These are phyloP conservation scores for Macropus fuliginosus DNA, from an alignment of 2,797 vertebrate species.

Conservation along the genomic window DNA sequence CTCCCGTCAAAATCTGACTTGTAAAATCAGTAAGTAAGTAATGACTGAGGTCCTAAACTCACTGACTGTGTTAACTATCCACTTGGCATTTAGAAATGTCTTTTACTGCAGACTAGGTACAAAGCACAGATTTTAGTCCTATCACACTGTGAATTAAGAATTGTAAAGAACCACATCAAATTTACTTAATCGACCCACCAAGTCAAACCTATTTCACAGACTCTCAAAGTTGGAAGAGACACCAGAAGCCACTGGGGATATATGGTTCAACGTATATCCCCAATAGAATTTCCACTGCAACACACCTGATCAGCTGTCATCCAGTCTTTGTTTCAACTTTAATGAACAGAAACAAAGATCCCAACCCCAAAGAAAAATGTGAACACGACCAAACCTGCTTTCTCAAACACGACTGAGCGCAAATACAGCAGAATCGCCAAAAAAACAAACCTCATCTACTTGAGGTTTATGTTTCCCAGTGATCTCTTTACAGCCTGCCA, in stretches of 20 bases:
- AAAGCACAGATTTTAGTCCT: neutral
- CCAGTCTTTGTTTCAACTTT: neutral
- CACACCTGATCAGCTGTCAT: neutral
- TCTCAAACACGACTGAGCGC: neutral
- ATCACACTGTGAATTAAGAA: neutral
- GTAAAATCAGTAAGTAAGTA: neutral
- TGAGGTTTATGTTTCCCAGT: neutral
- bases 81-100: neutral
- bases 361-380: neutral
- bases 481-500: neutral
- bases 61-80: neutral
- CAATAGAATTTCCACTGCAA: neutral
- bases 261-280: neutral
- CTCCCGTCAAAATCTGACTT: neutral
- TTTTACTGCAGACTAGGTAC: neutral
- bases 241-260: neutral
- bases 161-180: neutral
- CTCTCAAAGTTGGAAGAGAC: neutral
- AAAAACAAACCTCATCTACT: neutral
- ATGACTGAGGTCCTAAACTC: neutral
- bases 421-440: neutral
- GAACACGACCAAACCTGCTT: neutral
- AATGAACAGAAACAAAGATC: neutral
- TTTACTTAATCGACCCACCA: neutral
- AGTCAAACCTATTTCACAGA: neutral